phyloP scores from a whole-genome alignment of 2,888 invertebrate species.

The Chesias legatella region DNA sequence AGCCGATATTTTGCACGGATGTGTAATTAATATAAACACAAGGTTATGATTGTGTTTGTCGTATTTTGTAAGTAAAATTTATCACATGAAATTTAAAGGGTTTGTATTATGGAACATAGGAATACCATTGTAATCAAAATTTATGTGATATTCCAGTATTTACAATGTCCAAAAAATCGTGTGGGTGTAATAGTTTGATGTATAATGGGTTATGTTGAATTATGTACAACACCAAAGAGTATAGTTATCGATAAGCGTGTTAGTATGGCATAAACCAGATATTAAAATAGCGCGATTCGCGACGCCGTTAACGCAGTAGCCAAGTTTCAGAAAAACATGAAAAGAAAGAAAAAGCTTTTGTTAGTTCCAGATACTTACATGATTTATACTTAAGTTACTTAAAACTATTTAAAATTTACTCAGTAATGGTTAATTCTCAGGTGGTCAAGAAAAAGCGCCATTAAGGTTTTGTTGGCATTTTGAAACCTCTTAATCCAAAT shows the following conservation, averaged over 20 bases:
- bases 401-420: constrained; percentile 1
- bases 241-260: constrained; percentile 64
- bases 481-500: too few relatives aligned
- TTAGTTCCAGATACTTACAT: constrained; percentile 70
- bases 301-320: constrained; percentile 67
- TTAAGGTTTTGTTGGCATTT: too few relatives aligned
- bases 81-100: neutral
- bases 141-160: too few relatives aligned
- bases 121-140: too few relatives aligned
- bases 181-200: constrained; percentile 2
- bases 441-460: neutral
- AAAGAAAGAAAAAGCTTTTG: constrained; percentile 79
- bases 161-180: constrained; percentile 18
- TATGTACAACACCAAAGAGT: constrained; percentile 49
- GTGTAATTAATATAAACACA: too few relatives aligned
- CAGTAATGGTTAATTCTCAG: neutral
- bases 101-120: too few relatives aligned
- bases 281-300: constrained; percentile 66
- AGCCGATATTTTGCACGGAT: constrained; percentile 34
- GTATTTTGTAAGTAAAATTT: too few relatives aligned
- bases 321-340: constrained; percentile 80
- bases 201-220: constrained; percentile 27
- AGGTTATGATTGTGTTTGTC: too few relatives aligned
- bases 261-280: constrained; percentile 79
- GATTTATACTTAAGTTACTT: constrained; percentile 19